These are phyloP conservation scores for Chymomyza procnemis DNA, from an alignment of 2,888 invertebrate species.

Conservation along the genomic window DNA sequence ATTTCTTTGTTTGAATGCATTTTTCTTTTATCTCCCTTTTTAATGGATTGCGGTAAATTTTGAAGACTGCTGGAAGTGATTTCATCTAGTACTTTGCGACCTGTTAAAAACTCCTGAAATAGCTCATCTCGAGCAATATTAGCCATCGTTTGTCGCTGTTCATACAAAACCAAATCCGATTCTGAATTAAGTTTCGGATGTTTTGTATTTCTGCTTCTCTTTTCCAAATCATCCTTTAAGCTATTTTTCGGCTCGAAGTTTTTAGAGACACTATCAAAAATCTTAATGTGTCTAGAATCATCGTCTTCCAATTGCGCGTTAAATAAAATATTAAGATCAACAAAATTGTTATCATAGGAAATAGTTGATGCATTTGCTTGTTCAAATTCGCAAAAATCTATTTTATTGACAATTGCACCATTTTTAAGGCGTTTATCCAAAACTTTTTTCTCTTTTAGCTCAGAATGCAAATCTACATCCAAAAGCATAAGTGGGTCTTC, in stretches of 20 bases:
- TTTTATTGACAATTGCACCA: slow-evolving; percentile 28
- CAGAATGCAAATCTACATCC: slow-evolving; percentile 25
- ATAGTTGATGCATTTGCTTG: background rate
- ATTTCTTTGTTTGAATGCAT: background rate
- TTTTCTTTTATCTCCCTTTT: background rate
- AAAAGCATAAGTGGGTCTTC: slow-evolving; percentile 30
- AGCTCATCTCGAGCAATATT: slow-evolving; percentile 66
- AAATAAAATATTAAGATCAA: background rate
- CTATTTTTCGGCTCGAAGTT: background rate
- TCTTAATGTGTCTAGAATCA: background rate
- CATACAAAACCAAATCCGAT: slow-evolving; percentile 59
- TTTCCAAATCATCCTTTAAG: background rate
- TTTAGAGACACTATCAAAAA: background rate
- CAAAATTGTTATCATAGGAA: background rate
- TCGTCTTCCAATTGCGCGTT: background rate
- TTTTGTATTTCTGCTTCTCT: background rate
- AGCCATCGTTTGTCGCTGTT: slow-evolving; percentile 61
- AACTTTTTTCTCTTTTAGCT: background rate
- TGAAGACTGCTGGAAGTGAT: slow-evolving; percentile 47
- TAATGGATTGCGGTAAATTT: slow-evolving; percentile 25
- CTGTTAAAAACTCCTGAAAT: slow-evolving; percentile 63
- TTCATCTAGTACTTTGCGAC: slow-evolving; percentile 47
- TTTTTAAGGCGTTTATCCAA: slow-evolving; percentile 16
- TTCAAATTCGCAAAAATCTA: slow-evolving; percentile 52
- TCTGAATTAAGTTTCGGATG: slow-evolving; percentile 57